phyloP scores from a whole-genome alignment of 2,888 invertebrate species.

The Allolobophora icterica region DNA sequence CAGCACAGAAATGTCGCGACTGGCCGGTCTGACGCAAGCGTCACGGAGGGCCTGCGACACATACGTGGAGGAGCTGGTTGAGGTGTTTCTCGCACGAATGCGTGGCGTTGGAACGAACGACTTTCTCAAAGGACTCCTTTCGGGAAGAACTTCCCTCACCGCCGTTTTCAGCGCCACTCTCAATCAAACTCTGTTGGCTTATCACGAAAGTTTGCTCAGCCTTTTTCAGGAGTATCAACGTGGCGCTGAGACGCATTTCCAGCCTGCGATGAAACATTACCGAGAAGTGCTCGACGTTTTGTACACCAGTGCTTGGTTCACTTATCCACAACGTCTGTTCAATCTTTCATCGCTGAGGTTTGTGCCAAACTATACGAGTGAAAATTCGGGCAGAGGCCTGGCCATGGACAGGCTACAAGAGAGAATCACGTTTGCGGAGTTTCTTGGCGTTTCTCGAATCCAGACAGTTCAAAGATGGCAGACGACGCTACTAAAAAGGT shows the following conservation, averaged over 20 bases:
- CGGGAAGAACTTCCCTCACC: not conserved
- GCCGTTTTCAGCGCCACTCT: not conserved
- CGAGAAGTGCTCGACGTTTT: not conserved
- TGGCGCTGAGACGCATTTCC: not conserved
- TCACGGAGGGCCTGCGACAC: not conserved
- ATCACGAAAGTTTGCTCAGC: not conserved
- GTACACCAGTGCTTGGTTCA: not conserved
- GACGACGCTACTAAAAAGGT: not conserved
- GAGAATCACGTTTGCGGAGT: not conserved
- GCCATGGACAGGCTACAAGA: not conserved
- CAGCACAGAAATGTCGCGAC: not conserved
- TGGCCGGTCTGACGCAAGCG: not conserved
- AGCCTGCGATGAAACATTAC: not conserved
- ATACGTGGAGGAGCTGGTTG: not conserved
- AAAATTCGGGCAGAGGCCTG: not conserved
- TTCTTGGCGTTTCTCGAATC: conserved; percentile 27
- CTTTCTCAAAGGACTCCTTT: not conserved
- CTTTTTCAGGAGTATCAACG: conserved; percentile 9
- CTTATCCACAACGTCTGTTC: not conserved
- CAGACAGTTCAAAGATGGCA: conserved; percentile 24
- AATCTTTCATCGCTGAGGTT: not conserved
- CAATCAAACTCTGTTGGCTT: not conserved
- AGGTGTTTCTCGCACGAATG: not conserved
- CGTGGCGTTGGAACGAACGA: not conserved
- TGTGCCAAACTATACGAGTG: not conserved